Evolutionary conservation across 2,888 invertebrate genomes (phyloP), one percentile per base, ranked within the genome.

Genomic region (Eretmocerus hayati): DNA sequence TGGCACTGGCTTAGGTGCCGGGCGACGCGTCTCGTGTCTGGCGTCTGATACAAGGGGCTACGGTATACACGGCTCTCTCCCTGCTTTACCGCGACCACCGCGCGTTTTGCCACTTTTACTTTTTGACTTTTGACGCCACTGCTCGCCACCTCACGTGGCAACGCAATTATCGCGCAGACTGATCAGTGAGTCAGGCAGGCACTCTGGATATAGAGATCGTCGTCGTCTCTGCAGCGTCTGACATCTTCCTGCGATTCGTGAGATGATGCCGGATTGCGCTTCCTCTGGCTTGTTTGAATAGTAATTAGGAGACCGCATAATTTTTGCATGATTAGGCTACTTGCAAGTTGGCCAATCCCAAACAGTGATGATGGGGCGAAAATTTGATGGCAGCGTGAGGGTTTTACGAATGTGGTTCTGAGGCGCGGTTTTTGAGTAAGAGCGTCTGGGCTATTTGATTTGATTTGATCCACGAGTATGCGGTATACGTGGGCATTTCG

Each of bases 1-100:
- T 67, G 48, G 65, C 69, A 65, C 64, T 66, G 63, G n/a, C n/a
- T n/a, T n/a, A 36, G 38, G 46, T 19, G 58, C 54, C n/a, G 50
- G 50, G 26, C 42, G 41, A 35, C 37, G 37, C 26, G 26, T 6
- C 26, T 26, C 26, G 8, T 11, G 8, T 11, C 26, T 26, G 26
- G 8, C 26, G 8, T 26, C 26, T n/a, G n/a, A n/a, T n/a, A n/a
- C n/a, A n/a, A n/a, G n/a, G n/a, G n/a, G n/a, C n/a, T n/a, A n/a
- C n/a, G n/a, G n/a, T n/a, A n/a, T n/a, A n/a, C 26, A 6, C 26
- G 26, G 26, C 26, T 26, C 26, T 11, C 26, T 1, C 26, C 26
- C 6, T 31, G 30, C 20, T n/a, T 5, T 9, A 5, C 5, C 15
- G 15, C n/a, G n/a, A 9, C n/a, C n/a, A 15, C 15, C 13, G 30